These are phyloP conservation scores for Lagorchestes hirsutus DNA, from an alignment of 2,797 vertebrate genomes.

Conservation along the genomic window DNA sequence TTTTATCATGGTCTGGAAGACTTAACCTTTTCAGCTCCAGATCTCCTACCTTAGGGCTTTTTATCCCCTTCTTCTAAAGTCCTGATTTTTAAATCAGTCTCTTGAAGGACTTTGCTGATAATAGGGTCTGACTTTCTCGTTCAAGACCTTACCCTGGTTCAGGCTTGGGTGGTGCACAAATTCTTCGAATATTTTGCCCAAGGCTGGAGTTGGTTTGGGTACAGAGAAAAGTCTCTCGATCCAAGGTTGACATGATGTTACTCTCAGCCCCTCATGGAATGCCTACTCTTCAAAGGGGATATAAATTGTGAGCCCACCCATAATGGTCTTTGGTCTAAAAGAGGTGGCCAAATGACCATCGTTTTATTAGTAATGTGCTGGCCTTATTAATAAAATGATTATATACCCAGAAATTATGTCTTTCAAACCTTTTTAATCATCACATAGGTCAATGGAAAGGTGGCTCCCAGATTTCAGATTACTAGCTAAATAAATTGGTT, in stretches of 20 bases:
- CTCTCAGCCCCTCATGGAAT: not conserved
- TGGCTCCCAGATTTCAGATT: not conserved
- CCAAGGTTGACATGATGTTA: not conserved
- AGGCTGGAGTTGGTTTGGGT: not conserved
- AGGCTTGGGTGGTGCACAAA: not conserved
- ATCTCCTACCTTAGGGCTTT: no score
- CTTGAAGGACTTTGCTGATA: not conserved
- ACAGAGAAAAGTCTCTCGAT: not conserved
- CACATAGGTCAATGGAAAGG: not conserved
- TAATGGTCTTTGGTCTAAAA: not conserved
- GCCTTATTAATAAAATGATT: not conserved
- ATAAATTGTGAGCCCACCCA: not conserved
- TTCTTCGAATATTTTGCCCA: not conserved
- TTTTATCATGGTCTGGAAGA: no score
- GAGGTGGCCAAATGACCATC: not conserved
- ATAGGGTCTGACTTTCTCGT: no score
- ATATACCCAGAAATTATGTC: not conserved
- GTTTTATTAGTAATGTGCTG: not conserved
- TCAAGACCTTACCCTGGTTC: not conserved
- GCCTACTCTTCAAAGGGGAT: not conserved
- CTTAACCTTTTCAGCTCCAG: no score
- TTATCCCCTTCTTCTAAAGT: no score
- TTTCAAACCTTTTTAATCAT: not conserved
- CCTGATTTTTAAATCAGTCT: not conserved
- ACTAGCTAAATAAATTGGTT: not conserved